phyloP scores from a whole-genome alignment of 2,888 invertebrate species.

The Hetaerina titia region DNA sequence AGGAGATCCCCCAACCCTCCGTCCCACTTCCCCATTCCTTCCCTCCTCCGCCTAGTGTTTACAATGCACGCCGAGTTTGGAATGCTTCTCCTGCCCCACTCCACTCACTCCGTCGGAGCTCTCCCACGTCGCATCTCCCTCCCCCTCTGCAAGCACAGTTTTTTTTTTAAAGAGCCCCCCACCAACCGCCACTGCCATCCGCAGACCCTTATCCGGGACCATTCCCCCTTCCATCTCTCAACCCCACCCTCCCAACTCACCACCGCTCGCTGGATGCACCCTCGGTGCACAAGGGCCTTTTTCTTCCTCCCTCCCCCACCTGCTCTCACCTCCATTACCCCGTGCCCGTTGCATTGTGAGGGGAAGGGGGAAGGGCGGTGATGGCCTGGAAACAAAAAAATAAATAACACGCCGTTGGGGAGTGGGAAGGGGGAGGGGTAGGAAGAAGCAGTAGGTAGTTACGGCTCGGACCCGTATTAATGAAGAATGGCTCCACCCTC shows the following conservation, averaged over 20 bases:
- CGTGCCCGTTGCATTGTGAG: slow-evolving; percentile 21
- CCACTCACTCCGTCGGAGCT: not conserved
- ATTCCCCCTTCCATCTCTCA: not conserved
- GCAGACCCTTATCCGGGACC: not conserved
- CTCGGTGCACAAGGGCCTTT: not conserved
- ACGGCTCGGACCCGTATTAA: slow-evolving; percentile 38
- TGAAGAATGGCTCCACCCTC: slow-evolving; percentile 14
- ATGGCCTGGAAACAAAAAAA: slow-evolving; percentile 4
- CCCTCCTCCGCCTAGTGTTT: not conserved
- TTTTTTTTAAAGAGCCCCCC: not conserved
- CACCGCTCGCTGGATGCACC: not conserved
- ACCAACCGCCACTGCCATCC: not conserved
- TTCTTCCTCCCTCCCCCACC: not conserved
- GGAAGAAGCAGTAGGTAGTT: not conserved
- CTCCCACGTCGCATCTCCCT: not conserved
- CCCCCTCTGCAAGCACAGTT: not conserved
- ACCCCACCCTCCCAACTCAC: not conserved
- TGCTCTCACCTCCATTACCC: not conserved
- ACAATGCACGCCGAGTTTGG: not conserved
- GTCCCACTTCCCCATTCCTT: no score
- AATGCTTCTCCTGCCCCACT: not conserved
- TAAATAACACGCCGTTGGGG: not conserved
- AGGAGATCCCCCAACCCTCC: no score
- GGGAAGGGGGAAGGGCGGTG: not conserved
- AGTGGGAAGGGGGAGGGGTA: not conserved